These are phyloP conservation scores for Rhynchonycteris naso DNA, from an alignment of 2,797 vertebrate genomes.

Conservation along the genomic window DNA sequence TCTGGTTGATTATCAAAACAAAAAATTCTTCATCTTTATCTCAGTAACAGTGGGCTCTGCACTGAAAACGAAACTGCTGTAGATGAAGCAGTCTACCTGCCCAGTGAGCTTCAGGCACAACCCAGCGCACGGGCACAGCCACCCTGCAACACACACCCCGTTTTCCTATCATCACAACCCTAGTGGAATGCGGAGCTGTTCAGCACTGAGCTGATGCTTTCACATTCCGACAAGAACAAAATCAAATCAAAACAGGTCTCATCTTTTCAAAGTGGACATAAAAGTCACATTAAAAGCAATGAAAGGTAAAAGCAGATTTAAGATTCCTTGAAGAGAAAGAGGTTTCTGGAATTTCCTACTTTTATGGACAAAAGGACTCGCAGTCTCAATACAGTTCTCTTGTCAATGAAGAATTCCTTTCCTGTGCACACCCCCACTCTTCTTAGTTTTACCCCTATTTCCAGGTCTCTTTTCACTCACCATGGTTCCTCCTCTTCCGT, in stretches of 20 bases:
- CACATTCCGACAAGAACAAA: slow-evolving; percentile 52
- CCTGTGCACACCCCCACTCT: not conserved
- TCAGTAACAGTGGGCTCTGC: not conserved
- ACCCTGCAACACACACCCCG: not conserved
- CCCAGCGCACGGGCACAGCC: not conserved
- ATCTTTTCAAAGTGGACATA: slow-evolving; percentile 64
- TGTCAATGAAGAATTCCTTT: slow-evolving; percentile 71
- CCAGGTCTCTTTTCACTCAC: slow-evolving; percentile 70
- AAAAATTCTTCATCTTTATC: slow-evolving; percentile 50
- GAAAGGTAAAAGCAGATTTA: slow-evolving; percentile 36
- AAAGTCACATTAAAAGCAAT: slow-evolving; percentile 64
- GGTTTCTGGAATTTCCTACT: slow-evolving; percentile 70
- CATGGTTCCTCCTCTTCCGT: slow-evolving; percentile 69
- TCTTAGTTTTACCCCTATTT: slow-evolving; percentile 29
- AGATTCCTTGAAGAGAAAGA: slow-evolving; percentile 48
- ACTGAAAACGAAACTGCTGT: not conserved
- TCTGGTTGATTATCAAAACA: slow-evolving; percentile 38
- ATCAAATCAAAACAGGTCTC: slow-evolving; percentile 62
- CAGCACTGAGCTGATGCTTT: not conserved
- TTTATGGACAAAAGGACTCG: slow-evolving; percentile 76
- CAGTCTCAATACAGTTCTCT: slow-evolving; percentile 64
- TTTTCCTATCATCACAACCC: not conserved
- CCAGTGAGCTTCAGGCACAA: not conserved
- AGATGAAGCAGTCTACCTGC: not conserved
- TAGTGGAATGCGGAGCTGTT: slow-evolving; percentile 35